A percentile compares a stretch with the other conserved stretches of the same genome.
These are phyloP conservation scores for Micronycteris hirsuta DNA, from an alignment of 2,113 vertebrate genomes.

Conservation along the genomic window DNA sequence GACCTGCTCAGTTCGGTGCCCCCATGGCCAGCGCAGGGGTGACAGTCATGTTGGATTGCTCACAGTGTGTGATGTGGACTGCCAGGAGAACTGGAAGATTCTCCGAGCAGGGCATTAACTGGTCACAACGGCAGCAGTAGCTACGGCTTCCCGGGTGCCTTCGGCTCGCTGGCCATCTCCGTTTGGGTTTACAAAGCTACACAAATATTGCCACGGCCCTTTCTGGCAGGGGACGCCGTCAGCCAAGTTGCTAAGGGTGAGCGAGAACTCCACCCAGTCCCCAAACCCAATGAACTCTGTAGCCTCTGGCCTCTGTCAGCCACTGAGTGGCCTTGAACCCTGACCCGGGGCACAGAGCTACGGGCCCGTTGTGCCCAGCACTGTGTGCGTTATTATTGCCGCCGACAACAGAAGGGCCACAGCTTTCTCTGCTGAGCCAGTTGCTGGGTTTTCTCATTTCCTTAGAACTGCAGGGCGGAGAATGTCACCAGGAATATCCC, in stretches of 20 bases:
- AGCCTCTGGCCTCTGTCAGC: background rate
- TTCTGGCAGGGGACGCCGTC: background rate
- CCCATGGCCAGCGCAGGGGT: background rate
- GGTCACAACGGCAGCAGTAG: background rate
- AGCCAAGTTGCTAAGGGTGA: background rate
- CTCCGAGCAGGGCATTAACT: background rate
- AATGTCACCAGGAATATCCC: background rate
- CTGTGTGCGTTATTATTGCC: background rate
- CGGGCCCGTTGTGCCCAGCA: accelerated
- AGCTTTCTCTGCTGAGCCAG: background rate
- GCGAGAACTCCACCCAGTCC: too few relatives aligned
- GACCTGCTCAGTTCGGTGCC: background rate
- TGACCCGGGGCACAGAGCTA: background rate
- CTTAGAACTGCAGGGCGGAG: background rate
- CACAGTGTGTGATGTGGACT: accelerated
- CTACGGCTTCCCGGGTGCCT: background rate
- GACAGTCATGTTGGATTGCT: background rate
- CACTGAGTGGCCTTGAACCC: background rate
- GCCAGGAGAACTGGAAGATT: background rate
- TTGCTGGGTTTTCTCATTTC: background rate
- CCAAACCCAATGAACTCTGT: background rate
- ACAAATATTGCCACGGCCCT: background rate
- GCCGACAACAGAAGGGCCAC: background rate
- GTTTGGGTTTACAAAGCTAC: background rate
- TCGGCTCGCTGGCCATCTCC: accelerated